phyloP scores from a whole-genome alignment of 2,797 vertebrate species.

The Balearica regulorum region DNA sequence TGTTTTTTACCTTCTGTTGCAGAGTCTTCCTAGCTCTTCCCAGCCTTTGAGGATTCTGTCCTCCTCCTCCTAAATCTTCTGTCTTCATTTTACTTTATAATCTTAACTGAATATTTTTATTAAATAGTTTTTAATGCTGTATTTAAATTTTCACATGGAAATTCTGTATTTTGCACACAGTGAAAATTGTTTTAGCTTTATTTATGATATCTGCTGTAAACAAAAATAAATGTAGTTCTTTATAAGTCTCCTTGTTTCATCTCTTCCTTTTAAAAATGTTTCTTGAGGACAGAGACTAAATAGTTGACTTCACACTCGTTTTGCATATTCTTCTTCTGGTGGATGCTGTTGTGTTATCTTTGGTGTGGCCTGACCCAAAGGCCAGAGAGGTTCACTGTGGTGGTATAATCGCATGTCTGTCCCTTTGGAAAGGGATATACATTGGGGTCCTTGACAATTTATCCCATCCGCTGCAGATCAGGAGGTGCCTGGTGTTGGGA shows the following conservation, averaged over 20 bases:
- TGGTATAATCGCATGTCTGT: background rate
- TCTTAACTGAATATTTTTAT: constrained; percentile 59
- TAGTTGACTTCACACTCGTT: background rate
- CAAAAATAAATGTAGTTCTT: constrained; percentile 89
- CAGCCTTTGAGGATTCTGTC: constrained; percentile 82
- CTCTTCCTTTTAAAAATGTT: constrained; percentile 72
- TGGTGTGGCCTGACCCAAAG: background rate
- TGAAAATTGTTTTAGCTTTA: constrained; percentile 80
- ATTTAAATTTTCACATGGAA: constrained; percentile 76
- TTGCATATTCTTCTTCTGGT: constrained; percentile 11
- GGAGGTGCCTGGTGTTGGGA: constrained; percentile 2
- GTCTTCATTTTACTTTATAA: constrained; percentile 59
- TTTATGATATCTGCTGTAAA: constrained; percentile 89
- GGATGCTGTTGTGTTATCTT: background rate
- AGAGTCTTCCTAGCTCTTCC: constrained; percentile 82
- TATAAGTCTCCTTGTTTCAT: constrained; percentile 81
- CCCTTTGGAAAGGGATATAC: background rate
- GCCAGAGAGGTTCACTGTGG: background rate
- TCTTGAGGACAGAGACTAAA: background rate
- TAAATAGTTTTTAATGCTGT: constrained; percentile 67
- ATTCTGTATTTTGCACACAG: constrained; percentile 82
- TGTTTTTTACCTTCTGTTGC: constrained; percentile 82
- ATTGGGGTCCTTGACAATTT: background rate
- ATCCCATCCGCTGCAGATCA: background rate
- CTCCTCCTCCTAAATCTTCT: constrained; percentile 71